These are phyloP conservation scores for Colletes collaris DNA, from an alignment of 2,888 invertebrate species.

Conservation along the genomic window DNA sequence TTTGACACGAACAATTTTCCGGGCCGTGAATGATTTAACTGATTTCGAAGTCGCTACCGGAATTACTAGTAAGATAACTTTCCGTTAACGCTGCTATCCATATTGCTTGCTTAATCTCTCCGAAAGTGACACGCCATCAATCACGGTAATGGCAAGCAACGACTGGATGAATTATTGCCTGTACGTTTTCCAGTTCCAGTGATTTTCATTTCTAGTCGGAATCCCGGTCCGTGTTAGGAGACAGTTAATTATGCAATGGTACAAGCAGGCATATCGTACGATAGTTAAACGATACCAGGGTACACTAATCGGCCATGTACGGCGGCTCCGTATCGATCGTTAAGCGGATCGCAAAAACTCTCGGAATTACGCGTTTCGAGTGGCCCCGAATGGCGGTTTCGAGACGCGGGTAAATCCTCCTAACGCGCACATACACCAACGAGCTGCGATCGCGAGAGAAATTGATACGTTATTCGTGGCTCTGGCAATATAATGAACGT, in stretches of 20 bases:
- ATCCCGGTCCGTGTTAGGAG: slow-evolving; percentile 6
- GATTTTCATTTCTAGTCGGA: slow-evolving; percentile 36
- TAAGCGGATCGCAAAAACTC: slow-evolving; percentile 3
- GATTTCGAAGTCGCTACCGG: background rate
- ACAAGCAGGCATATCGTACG: slow-evolving; percentile 44
- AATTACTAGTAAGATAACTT: background rate
- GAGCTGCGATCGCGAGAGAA: slow-evolving; percentile 24
- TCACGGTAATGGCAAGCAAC: background rate
- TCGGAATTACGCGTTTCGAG: background rate
- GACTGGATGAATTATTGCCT: slow-evolving; percentile 4
- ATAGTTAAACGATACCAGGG: slow-evolving; percentile 26
- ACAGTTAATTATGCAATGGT: slow-evolving; percentile 44
- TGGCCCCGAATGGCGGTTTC: slow-evolving; percentile 7
- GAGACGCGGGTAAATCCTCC: slow-evolving; percentile 12
- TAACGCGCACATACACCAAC: background rate
- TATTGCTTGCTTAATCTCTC: slow-evolving; percentile 3
- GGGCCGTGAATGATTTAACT: background rate
- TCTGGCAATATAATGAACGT: slow-evolving; percentile 65
- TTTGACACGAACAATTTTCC: background rate
- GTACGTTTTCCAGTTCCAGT: background rate
- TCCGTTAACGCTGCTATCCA: background rate
- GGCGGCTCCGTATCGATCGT: slow-evolving; percentile 32
- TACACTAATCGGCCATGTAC: slow-evolving; percentile 54
- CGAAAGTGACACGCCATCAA: slow-evolving; percentile 21
- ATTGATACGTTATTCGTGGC: slow-evolving; percentile 65